These are phyloP conservation scores for Eutolmus rufibarbis DNA, from an alignment of 2,888 invertebrate genomes.

Conservation along the genomic window DNA sequence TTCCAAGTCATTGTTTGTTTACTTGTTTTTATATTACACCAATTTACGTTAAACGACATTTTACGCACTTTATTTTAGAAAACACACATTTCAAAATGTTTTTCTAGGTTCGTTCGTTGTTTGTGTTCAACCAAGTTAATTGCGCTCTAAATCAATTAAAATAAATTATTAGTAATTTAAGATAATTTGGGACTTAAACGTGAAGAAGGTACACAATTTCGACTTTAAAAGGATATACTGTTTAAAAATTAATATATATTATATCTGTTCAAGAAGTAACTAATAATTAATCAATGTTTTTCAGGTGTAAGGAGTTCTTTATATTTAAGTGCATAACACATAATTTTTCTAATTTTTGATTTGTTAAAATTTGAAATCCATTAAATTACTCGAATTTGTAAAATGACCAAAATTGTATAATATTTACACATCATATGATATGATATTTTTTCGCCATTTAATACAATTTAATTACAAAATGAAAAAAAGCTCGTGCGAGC, in stretches of 20 bases:
- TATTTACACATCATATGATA: not conserved
- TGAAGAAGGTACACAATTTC: not conserved
- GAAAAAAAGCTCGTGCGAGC: not conserved
- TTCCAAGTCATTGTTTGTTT: constrained; percentile 6
- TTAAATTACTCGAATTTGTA: not conserved
- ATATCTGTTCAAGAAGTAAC: too few relatives aligned
- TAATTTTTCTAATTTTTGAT: too few relatives aligned
- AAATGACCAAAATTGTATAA: not conserved
- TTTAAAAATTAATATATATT: too few relatives aligned
- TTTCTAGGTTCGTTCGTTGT: not conserved
- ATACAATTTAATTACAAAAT: not conserved
- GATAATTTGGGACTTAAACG: not conserved
- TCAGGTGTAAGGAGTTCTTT: too few relatives aligned
- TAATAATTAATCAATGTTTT: too few relatives aligned
- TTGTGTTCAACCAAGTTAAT: not conserved
- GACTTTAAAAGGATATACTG: not conserved
- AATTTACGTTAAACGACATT: not conserved
- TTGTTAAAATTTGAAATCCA: not conserved
- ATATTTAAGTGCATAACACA: too few relatives aligned
- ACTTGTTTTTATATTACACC: not conserved
- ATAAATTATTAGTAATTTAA: not conserved
- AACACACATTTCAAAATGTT: not conserved
- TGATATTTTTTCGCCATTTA: not conserved
- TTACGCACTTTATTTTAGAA: not conserved
- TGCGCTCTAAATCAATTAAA: not conserved